Evolutionary conservation across 2,797 vertebrate species (phyloP).

Genomic region (Typhlichthys eigenmanni): DNA sequence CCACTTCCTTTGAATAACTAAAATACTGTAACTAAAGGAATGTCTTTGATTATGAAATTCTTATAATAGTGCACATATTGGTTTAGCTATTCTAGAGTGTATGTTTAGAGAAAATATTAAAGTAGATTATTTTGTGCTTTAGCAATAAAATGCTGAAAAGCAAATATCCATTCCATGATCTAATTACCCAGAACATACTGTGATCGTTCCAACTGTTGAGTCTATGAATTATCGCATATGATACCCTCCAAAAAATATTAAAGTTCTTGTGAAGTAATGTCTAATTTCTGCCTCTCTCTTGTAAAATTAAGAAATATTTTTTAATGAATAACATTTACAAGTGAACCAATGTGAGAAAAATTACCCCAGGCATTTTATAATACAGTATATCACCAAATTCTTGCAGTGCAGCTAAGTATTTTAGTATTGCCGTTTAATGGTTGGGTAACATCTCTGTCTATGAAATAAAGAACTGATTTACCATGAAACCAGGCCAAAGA

Average conservation of each 20-base stretch:
- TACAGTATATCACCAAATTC: conserved; percentile 53
- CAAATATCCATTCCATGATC: conserved; percentile 6
- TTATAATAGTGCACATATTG: conserved; percentile 7
- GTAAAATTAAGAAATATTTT: conserved; percentile 60
- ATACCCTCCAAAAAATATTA: conserved; percentile 22
- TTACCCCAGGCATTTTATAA: conserved; percentile 62
- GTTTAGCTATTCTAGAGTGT: conserved; percentile 10
- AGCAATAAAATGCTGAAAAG: not conserved
- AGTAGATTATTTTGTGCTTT: not conserved
- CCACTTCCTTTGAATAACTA: conserved; percentile 9
- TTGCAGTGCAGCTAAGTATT: conserved; percentile 61
- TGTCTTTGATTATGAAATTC: conserved; percentile 20
- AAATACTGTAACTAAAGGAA: not conserved
- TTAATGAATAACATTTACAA: conserved; percentile 73
- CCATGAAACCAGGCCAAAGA: conserved; percentile 28
- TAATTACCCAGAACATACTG: not conserved
- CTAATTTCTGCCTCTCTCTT: conserved; percentile 17
- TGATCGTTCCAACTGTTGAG: conserved; percentile 19
- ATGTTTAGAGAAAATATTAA: conserved; percentile 1
- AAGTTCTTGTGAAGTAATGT: conserved; percentile 8
- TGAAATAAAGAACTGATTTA: conserved; percentile 44
- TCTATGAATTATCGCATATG: conserved; percentile 27
- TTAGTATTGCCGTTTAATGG: conserved; percentile 63
- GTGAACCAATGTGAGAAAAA: conserved; percentile 59
- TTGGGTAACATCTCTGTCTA: conserved; percentile 60